Evolutionary conservation across 2,888 invertebrate genomes (phyloP), one percentile per base, ranked within the genome.

Genomic region (Catocala sponsa): DNA sequence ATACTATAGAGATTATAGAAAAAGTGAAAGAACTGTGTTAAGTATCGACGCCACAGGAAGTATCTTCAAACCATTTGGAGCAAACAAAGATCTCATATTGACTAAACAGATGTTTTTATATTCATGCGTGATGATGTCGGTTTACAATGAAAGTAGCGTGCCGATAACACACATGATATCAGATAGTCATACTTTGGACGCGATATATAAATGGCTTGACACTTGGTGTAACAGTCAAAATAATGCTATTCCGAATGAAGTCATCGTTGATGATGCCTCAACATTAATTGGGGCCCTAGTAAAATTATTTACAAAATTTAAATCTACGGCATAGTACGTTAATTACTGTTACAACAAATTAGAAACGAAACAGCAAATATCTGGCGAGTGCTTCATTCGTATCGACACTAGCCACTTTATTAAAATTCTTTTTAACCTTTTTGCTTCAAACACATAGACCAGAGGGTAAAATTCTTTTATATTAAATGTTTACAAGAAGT

Each of bases 271-370:
- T 43, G 61, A 68, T 47, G 64, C 61, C 10, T 46, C 61, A 12
- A 64, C 68, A 15, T 46, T 68, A 35, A 68, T 61, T 35, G 64
- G 68, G 15, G 64, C 68, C 15, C 2, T 52, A 25, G 68, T 68
- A n/a, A 61, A 38, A 52, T 58, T 50, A 13, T 68, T 64, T 50
- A 58, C 64, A 6, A 32, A 51, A 5, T 51, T 10, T 42, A 43
- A 64, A 44, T 47, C 64, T 0, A 68, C 68, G 15, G 55, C 42
- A 50, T 46, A 68, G 38, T 68, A 68, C 53, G 25, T 68, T 12
- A 35, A 55, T 13, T 32, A 57, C 10, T 68, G 61, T 47, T 64
- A 57, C 15, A 55, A 4, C 11, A 54, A 41, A 60, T 57, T 65
- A 35, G 53, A 60, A 32, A 38, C 44, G 6, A 42, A 48, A 9